phyloP scores from a whole-genome alignment of 1,140 invertebrate species.

The Leptopilina boulardi region DNA sequence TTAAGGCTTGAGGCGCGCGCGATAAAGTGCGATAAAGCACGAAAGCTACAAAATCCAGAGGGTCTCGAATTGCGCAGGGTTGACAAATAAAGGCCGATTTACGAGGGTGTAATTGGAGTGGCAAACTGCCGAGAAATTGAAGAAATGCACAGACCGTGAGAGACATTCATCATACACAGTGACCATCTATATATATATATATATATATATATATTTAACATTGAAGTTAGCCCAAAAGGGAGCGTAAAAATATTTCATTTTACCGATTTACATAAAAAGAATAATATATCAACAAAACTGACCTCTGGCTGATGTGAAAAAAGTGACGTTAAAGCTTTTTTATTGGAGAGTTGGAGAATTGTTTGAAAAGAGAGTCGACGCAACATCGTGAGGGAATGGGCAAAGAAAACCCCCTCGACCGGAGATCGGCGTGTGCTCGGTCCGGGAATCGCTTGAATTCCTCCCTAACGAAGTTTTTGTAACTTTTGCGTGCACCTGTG shows the following conservation, averaged over 20 bases:
- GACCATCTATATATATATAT: no score
- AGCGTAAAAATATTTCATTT: slow-evolving; percentile 34
- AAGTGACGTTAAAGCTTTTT: background rate
- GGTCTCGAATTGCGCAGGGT: slow-evolving; percentile 46
- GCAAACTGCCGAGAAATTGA: background rate
- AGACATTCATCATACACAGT: slow-evolving; percentile 11
- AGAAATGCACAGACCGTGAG: background rate
- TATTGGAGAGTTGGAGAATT: no score
- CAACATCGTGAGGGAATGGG: background rate
- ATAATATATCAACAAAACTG: slow-evolving; percentile 51
- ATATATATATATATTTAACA: no score
- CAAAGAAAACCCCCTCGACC: slow-evolving; percentile 30
- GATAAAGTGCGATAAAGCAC: slow-evolving; percentile 50
- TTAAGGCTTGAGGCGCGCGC: slow-evolving; percentile 4
- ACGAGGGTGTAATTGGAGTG: slow-evolving; percentile 55
- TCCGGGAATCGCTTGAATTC: slow-evolving; percentile 57
- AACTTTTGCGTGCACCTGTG: slow-evolving; percentile 51
- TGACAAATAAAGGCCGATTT: slow-evolving; percentile 59
- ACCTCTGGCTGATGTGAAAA: background rate
- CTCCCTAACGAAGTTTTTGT: slow-evolving; percentile 61
- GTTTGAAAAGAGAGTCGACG: background rate
- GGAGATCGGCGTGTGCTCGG: slow-evolving; percentile 36
- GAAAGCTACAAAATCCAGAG: slow-evolving; percentile 49
- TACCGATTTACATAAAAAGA: slow-evolving; percentile 57
- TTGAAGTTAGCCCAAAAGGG: background rate